These are phyloP conservation scores for Hystrix cristata DNA, from an alignment of 2,113 vertebrate genomes.

Conservation along the genomic window DNA sequence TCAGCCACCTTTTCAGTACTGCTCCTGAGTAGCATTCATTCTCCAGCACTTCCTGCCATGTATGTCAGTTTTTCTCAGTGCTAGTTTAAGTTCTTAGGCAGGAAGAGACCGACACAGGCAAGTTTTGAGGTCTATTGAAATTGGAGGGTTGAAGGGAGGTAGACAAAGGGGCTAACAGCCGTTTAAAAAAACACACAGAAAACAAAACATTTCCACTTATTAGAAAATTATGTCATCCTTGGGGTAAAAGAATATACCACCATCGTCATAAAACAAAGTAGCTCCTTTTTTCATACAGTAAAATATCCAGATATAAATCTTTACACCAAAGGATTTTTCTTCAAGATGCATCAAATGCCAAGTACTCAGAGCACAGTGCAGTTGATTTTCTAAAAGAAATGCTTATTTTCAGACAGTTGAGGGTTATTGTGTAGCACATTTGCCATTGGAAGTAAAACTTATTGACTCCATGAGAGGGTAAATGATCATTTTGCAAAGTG, in stretches of 20 bases:
- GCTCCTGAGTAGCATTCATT: neutral
- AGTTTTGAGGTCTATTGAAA: neutral
- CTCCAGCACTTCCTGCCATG: neutral
- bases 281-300: neutral
- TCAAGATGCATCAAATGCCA: conserved; percentile 40
- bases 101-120: neutral
- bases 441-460: neutral
- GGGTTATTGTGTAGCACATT: neutral
- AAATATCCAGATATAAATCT: conserved; percentile 44
- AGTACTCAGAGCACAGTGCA: conserved; percentile 10
- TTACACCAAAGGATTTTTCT: conserved; percentile 40
- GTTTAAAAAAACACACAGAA: neutral
- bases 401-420: neutral
- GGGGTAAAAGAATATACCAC: neutral
- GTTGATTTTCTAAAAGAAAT: conserved; percentile 39
- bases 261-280: conserved; percentile 9
- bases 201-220: neutral
- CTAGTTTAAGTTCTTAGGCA: neutral
- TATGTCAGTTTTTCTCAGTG: neutral
- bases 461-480: neutral
- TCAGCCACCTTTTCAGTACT: neutral
- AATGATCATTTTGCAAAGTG: neutral
- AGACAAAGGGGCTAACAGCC: neutral
- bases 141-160: neutral
- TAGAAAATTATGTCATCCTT: neutral